Evolutionary conservation across 2,888 invertebrate species (phyloP), one percentile per base, ranked within the genome.

Genomic region (Hirtodrosophila trivittata): DNA sequence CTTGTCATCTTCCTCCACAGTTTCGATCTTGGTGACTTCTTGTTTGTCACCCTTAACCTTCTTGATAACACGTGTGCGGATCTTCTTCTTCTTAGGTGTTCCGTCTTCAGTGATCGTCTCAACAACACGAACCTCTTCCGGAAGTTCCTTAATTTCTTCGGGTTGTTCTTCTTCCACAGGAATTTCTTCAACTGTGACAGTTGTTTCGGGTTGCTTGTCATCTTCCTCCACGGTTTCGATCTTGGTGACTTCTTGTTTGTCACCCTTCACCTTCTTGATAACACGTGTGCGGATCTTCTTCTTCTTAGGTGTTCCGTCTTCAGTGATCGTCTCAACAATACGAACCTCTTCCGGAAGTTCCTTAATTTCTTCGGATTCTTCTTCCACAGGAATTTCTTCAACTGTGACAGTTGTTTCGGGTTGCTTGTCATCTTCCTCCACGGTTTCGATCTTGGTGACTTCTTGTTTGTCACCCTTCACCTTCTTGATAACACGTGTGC

Each of bases 201-300:
- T 77, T 0, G 70, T 73, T 35, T 73, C 73, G 0, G 75, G 66
- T 33, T 55, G 43, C 7, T 75, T 75, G 47, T 64, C 70, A 45
- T 77, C 75, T 32, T 77, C 77, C 32, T 77, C 75, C 9, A 77
- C 63, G 7, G 75, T 77, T 49, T 77, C 68, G 30, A 77, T 77
- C 57, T 75, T 77, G 10, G 75, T 77, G 10, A 75, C 63, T 50
- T 77, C 77, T 59, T 77, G 73, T 14, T 66, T 77, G 45, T 65
- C 70, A 21, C 75, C 77, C 54, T 75, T 77, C 18, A 75, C 45
- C 59, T 73, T 77, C 52, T 75, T 77, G 50, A 77, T 73, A 1
- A 75, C 65, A 9, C 76, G 76, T 28, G 75, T 75, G 14, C 75
- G 75, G 1, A 75, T 73, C 63, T 64, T 75, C 45, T 62, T 77